Evolutionary conservation across 2,888 invertebrate species (phyloP), one percentile per base, ranked within the genome.

Genomic region (Tiliacea aurago): DNA sequence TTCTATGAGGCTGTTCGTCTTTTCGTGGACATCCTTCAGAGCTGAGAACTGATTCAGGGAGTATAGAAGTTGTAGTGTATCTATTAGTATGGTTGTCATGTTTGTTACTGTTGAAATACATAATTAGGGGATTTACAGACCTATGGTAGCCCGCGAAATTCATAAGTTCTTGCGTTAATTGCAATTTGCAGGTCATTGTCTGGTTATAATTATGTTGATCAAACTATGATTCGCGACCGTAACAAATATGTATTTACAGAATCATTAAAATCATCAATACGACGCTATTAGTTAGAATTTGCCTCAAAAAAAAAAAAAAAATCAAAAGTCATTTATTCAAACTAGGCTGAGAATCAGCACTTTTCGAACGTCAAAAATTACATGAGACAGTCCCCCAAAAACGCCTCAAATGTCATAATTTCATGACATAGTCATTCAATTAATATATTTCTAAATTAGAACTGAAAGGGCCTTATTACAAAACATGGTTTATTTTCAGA

Each of bases 11-110:
- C 96, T 96, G 88, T 97, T 97, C 20, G 97, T 97, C 86, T 97
- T 97, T 51, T 97, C 97, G 71, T 97, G 97, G 0, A 97, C 96
- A 80, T 97, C 97, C 84, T 97, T 96, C 69, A 98, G 91, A 5
- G 97, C 97, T 84, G 97, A 97, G 88, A 97, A 97, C 97, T 97
- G 91, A 49, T 92, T 18, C 45, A 33, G 41, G 28, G 41, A 41
- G 45, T 18, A 28, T 13, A 62, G 10, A 33, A 23, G 20, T 62
- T 45, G 70, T 70, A 51, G 1, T 15, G 4, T 2, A 51, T 53
- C n/a, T 64, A 37, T 9, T n/a, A n/a, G 10, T n/a, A 18, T 51
- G 3, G 10, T 64, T 49, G 10, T 47, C 5, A 33, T 33, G 63
- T 47, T 63, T n/a, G 6, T 15, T 49, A 37, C 53, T 33, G n/a